Conservation (phyloP, 53 echinoderm and acorn worm species). For the Zoroaster sp. region DNA sequence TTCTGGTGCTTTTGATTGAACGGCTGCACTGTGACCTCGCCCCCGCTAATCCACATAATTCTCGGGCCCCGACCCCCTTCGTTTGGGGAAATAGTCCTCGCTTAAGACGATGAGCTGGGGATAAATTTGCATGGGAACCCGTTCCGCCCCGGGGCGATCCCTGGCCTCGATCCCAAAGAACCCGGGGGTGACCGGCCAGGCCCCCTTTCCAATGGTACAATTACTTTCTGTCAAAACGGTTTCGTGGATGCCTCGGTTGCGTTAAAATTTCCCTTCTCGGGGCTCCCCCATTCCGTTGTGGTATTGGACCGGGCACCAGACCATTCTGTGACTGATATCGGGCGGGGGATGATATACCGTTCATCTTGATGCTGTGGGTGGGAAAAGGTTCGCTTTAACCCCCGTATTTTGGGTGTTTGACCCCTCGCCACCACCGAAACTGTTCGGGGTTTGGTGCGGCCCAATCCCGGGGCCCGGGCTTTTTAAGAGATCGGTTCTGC, state of each 20-base stretch:
- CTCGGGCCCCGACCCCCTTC: conserved; percentile 55
- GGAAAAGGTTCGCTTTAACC: conserved; percentile 60
- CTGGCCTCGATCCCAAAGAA: conserved; percentile 57
- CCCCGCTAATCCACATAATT: conserved; percentile 77
- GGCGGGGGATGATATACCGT: conserved; percentile 48
- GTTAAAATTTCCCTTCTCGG: conserved; percentile 53
- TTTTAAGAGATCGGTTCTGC: conserved; percentile 37
- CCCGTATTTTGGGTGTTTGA: conserved; percentile 83
- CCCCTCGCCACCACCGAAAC: conserved; percentile 25
- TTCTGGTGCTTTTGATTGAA: conserved; percentile 1
- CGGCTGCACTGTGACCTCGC: conserved; percentile 21
- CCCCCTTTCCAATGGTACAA: conserved; percentile 66
- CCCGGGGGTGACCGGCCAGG: conserved; percentile 57
- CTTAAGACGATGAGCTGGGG: conserved; percentile 81
- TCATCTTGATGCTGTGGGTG: conserved; percentile 64
- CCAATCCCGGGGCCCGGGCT: conserved; percentile 13
- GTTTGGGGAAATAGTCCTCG: conserved; percentile 62
- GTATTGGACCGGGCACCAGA: conserved; percentile 18
- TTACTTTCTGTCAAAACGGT: conserved; percentile 65
- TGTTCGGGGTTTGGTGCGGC: conserved; percentile 41
- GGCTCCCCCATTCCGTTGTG: conserved; percentile 38
- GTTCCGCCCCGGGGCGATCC: conserved; percentile 47
- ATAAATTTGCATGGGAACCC: conserved; percentile 55
- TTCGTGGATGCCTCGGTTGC: conserved; percentile 31
- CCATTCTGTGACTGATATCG: conserved; percentile 45